A percentile compares a stretch with the other conserved stretches of the same genome.
phyloP scores from a whole-genome alignment of 2,888 invertebrate species.

The Dilophus febrilis region DNA sequence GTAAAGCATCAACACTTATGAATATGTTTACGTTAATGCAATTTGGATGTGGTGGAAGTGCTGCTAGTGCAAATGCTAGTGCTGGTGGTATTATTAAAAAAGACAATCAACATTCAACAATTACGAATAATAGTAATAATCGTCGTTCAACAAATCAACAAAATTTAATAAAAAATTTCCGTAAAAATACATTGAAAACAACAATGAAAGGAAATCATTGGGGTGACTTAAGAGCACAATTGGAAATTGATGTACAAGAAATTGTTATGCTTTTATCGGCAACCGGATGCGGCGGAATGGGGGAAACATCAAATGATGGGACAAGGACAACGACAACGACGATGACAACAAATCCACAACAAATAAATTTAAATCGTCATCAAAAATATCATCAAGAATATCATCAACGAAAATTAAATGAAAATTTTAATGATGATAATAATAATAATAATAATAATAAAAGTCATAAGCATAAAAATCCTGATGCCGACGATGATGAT shows the following conservation, averaged over 20 bases:
- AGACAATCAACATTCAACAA: no score
- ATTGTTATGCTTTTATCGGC: conserved; percentile 15
- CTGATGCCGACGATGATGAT: conserved; percentile 10
- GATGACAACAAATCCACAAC: background rate
- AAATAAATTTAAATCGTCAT: no score
- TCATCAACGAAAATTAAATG: conserved; percentile 11
- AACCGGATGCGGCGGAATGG: no score
- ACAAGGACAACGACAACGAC: conserved; percentile 17
- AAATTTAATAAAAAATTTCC: conserved; percentile 28
- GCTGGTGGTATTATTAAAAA: conserved; percentile 12
- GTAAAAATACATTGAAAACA: conserved; percentile 66
- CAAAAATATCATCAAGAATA: conserved; percentile 11
- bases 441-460: conserved; percentile 1
- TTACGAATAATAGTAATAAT: no score
- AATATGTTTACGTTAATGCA: conserved; percentile 88
- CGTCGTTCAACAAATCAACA: no score
- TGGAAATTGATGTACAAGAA: conserved; percentile 46
- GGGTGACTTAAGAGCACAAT: conserved; percentile 84
- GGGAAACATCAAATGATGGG: no score
- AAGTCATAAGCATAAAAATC: background rate
- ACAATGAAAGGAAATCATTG: conserved; percentile 80
- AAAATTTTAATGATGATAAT: no score
- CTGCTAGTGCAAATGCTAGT: conserved; percentile 28
- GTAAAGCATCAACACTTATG: conserved; percentile 72
- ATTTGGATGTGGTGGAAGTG: conserved; percentile 59